Base-by-base conservation (phyloP, 2,113 vertebrate species). In the Neodon shergylaensis region DNA sequence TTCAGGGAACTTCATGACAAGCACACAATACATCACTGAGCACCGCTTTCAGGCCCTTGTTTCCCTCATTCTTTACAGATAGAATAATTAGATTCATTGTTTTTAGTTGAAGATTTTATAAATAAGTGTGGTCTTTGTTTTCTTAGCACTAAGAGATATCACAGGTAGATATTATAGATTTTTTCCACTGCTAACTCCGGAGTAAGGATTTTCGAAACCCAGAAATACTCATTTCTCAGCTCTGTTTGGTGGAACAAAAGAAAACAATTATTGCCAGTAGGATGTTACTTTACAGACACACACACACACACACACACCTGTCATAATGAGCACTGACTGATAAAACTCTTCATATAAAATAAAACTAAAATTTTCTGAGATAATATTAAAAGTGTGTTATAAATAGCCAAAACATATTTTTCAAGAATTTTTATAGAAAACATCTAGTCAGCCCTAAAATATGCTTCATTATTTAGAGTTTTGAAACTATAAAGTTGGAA, bases 371-470 rank as follows among this genome's bases (percentile, higher is more conserved):
- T 47, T 82, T 61, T 3, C 47, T 91, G 33, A 93, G 47, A 21
- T 78, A 74, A 77, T 22, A 19, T 24, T 72, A 36, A 24, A 66
- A 14, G 5, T 86, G 0, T 42, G 0, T 49, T 16, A 87, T 66
- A 76, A 88, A 90, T 10, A 72, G 61, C 1, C 61, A 9, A 12
- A 58, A 44, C 12, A 10, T 86, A 5, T 36, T 96, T 94, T 81
- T 82, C 82, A 79, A 44, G 4, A 91, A 3, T 90, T 1, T 79
- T 85, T 58, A 39, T 90, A 84, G 68, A 92, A 95, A 90, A 52
- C 10, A 44, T 4, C 1, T 24, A 90, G 22, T 74, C 14, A 76
- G 3, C 31, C 3, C 13, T 70, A 11, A 39, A 92, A 74, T 74
- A 90, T 42, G 24, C 5, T 94, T 61, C 31, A 79, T 88, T 88